A percentile compares a stretch with the other conserved stretches of the same genome.
Evolutionary conservation across 1,140 invertebrate species (phyloP).

Genomic region (Tribolium madens): DNA sequence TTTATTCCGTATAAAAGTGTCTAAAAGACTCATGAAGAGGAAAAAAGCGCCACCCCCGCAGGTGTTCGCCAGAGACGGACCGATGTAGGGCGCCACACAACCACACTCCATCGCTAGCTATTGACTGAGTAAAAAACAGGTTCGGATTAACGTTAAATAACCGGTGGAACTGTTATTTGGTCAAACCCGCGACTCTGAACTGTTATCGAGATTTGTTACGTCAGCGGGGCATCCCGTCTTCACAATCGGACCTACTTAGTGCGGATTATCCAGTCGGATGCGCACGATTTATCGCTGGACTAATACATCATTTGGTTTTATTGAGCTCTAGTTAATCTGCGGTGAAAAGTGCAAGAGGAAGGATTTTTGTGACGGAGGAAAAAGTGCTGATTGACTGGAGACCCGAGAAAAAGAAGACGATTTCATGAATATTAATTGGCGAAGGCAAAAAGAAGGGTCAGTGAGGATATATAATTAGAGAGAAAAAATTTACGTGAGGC

Average conservation of each 20-base stretch:
- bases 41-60: conserved; percentile 69
- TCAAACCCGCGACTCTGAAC: conserved; percentile 6
- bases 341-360: neutral
- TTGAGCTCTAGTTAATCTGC: neutral
- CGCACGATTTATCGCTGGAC: conserved; percentile 18
- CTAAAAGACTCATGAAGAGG: conserved; percentile 71
- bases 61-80: conserved; percentile 67
- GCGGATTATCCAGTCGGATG: conserved; percentile 32
- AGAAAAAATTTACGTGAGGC: too few relatives aligned
- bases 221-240: conserved; percentile 40
- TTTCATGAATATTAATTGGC: neutral
- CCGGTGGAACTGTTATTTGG: conserved; percentile 28
- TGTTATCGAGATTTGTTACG: conserved; percentile 29
- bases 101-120: conserved; percentile 62
- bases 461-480: neutral
- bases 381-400: neutral
- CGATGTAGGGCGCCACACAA: conserved; percentile 63
- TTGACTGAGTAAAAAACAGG: conserved; percentile 25
- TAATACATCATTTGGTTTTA: conserved; percentile 32
- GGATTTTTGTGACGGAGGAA: neutral
- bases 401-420: neutral
- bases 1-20: conserved; percentile 68
- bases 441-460: neutral
- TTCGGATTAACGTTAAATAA: conserved; percentile 35
- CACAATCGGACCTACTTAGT: conserved; percentile 28